Percentiles rank a stretch among this genome's conserved stretches.
phyloP scores from a whole-genome alignment of 1,140 invertebrate genomes.

The Heliconius himera region DNA sequence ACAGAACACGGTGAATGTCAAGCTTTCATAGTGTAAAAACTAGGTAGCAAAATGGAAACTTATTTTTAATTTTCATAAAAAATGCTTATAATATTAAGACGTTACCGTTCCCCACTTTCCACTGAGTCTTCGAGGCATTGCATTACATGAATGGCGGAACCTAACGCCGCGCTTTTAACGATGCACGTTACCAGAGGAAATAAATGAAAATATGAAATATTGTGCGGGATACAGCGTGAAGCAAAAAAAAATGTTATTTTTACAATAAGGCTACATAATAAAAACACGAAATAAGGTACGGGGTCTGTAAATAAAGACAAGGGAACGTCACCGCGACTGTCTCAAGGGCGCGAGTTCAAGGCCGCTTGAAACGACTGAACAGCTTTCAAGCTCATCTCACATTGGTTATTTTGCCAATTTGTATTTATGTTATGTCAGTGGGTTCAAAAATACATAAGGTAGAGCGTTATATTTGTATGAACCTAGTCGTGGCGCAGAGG shows the following conservation, averaged over 20 bases:
- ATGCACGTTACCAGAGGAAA: too few relatives aligned
- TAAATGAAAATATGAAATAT: too few relatives aligned
- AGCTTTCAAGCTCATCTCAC: not conserved
- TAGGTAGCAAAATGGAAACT: not conserved
- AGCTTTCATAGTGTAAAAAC: not conserved
- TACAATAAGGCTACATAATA: not conserved
- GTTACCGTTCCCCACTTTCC: too few relatives aligned
- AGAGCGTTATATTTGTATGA: too few relatives aligned
- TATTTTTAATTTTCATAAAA: not conserved
- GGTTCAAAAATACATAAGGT: not conserved
- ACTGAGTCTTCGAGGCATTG: too few relatives aligned
- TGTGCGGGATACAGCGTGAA: too few relatives aligned
- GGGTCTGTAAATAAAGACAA: not conserved
- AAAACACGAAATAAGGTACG: not conserved
- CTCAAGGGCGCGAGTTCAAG: conserved; percentile 13
- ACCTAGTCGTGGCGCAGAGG: too few relatives aligned
- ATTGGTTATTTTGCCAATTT: conserved; percentile 7
- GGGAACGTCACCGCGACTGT: conserved; percentile 1
- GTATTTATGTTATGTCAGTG: not conserved
- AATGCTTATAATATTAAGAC: too few relatives aligned
- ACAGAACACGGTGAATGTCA: not conserved
- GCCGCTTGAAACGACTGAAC: conserved; percentile 13
- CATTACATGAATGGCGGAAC: too few relatives aligned
- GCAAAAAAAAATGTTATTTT: too few relatives aligned
- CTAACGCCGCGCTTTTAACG: too few relatives aligned